phyloP scores from a whole-genome alignment of 2,797 vertebrate genomes.

The Botia kubotai region DNA sequence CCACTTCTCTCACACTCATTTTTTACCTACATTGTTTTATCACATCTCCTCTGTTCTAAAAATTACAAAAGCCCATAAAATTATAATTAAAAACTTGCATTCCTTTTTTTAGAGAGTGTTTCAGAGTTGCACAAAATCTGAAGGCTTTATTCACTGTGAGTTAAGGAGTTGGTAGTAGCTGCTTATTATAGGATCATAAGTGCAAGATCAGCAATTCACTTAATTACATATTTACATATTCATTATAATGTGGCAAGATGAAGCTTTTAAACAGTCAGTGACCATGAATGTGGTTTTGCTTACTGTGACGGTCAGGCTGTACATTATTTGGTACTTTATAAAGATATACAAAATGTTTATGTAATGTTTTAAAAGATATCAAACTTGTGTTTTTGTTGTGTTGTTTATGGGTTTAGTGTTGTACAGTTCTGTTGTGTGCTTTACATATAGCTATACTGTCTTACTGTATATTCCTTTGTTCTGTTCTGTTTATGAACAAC shows the following conservation, averaged over 20 bases:
- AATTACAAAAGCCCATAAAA: not conserved
- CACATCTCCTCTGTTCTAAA: not conserved
- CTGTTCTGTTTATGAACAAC: constrained; percentile 27
- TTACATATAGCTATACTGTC: constrained; percentile 1
- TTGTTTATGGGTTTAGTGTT: constrained; percentile 6
- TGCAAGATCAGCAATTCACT: not conserved
- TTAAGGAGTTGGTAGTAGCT: not conserved
- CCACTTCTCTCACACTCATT: not conserved
- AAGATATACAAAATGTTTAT: not conserved
- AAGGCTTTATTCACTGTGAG: not conserved
- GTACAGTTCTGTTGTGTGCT: not conserved
- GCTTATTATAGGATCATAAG: not conserved
- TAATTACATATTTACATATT: not conserved
- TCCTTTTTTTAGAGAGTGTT: not conserved
- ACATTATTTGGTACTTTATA: constrained; percentile 7
- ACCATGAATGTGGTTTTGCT: not conserved
- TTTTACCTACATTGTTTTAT: not conserved
- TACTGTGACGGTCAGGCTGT: not conserved
- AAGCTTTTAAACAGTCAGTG: not conserved
- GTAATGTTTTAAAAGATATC: constrained; percentile 11
- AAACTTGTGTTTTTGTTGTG: constrained; percentile 12
- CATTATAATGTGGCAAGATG: not conserved
- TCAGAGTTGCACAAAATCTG: not conserved
- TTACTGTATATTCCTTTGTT: constrained; percentile 2
- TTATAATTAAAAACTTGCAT: not conserved